Evolutionary conservation across 2,797 vertebrate genomes (phyloP).

Genomic region (Pseudomugil tenellus): DNA sequence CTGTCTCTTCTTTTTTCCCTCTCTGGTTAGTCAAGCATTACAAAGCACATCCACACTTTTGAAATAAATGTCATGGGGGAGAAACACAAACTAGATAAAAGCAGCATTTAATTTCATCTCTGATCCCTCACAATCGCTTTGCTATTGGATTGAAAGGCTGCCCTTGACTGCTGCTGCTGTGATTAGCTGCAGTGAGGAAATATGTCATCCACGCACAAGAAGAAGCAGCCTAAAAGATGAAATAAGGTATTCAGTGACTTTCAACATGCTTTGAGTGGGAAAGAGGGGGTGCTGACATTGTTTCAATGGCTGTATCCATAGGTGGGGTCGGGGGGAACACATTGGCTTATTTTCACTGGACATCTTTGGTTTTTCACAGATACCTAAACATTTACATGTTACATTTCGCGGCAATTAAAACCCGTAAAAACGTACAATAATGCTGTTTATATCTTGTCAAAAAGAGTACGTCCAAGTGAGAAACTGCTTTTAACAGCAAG

Average conservation of each 20-base stretch:
- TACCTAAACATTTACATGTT: neutral
- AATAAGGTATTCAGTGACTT: neutral
- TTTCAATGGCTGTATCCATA: neutral
- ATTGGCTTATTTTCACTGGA: no score
- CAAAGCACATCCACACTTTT: conserved; percentile 27
- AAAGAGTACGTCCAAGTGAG: no score
- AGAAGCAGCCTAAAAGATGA: conserved; percentile 4
- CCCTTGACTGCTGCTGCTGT: conserved; percentile 46
- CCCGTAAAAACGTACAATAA: neutral
- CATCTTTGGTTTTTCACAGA: neutral
- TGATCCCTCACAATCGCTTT: conserved; percentile 18
- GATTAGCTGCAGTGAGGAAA: conserved; percentile 27
- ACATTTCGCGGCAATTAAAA: neutral
- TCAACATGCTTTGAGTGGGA: conserved; percentile 5
- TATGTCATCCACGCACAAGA: conserved; percentile 25
- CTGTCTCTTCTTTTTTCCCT: conserved; percentile 12
- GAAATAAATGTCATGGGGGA: conserved; percentile 38
- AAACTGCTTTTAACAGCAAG: neutral
- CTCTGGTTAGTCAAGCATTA: conserved; percentile 47
- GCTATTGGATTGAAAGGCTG: conserved; percentile 61
- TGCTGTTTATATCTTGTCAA: neutral
- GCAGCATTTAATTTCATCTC: conserved; percentile 52
- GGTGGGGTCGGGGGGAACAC: neutral
- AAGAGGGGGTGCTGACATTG: neutral
- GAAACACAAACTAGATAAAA: conserved; percentile 47